These are phyloP conservation scores for Jacana jacana DNA, from an alignment of 2,113 vertebrate species.

Conservation along the genomic window DNA sequence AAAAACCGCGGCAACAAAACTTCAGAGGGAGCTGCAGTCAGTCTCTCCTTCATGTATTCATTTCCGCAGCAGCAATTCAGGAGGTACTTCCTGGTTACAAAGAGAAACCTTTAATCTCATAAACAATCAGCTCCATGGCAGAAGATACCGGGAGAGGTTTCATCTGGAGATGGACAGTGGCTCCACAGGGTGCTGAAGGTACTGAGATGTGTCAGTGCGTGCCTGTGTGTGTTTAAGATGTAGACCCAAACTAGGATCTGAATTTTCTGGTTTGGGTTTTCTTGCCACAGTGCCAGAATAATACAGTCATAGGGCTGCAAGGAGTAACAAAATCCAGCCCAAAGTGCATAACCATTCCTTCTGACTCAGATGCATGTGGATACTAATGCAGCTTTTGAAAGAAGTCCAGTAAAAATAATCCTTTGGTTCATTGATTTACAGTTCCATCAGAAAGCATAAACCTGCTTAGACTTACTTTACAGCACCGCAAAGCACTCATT, in stretches of 20 bases:
- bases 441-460: background rate
- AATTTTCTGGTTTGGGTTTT: background rate
- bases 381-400: background rate
- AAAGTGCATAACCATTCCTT: background rate
- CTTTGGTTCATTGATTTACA: background rate
- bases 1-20: background rate
- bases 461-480: background rate
- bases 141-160: background rate
- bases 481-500: background rate
- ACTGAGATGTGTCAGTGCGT: rapidly evolving
- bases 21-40: background rate
- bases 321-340: background rate
- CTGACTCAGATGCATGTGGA: background rate
- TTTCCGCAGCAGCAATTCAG: background rate
- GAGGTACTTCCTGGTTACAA: background rate
- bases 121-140: rapidly evolving
- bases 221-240: no score
- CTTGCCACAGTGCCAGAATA: background rate
- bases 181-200: background rate
- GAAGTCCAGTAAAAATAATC: background rate
- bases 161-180: background rate
- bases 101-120: background rate
- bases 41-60: background rate
- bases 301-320: background rate
- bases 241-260: background rate